Percentiles rank a stretch among this genome's conserved stretches.
These are phyloP conservation scores for Gobio occitaniae DNA, from an alignment of 2,797 vertebrate species.

Conservation along the genomic window DNA sequence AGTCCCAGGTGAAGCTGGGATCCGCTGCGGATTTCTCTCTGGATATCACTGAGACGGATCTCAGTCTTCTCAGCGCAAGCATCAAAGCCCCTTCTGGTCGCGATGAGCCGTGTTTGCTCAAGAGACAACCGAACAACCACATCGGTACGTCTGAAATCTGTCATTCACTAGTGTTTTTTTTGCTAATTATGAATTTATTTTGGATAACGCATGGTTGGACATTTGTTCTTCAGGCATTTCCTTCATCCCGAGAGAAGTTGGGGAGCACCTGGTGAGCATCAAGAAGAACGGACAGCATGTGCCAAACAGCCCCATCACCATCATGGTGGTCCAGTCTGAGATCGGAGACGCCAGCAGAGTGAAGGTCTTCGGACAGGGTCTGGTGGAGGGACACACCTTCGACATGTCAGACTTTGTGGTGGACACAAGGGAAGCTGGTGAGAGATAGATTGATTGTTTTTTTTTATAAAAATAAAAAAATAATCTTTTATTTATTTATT, in stretches of 20 bases:
- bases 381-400: slow-evolving; percentile 88
- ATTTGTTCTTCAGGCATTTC: slow-evolving; percentile 85
- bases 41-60: slow-evolving; percentile 93
- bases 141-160: slow-evolving; percentile 79
- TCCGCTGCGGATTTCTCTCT: slow-evolving; percentile 94
- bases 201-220: background rate
- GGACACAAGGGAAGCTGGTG: slow-evolving; percentile 93
- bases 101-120: slow-evolving; percentile 93
- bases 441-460: slow-evolving; percentile 13
- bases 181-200: background rate
- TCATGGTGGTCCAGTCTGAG: slow-evolving; percentile 96
- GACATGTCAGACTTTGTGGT: slow-evolving; percentile 90
- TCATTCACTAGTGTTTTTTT: rapidly evolving
- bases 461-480: no score
- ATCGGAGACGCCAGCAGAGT: slow-evolving; percentile 92
- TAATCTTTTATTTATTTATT: background rate
- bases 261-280: slow-evolving; percentile 94
- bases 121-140: slow-evolving; percentile 94
- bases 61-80: slow-evolving; percentile 90
- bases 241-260: slow-evolving; percentile 95
- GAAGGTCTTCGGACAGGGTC: slow-evolving; percentile 86
- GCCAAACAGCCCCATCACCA: slow-evolving; percentile 91
- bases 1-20: slow-evolving; percentile 95
- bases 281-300: slow-evolving; percentile 91
- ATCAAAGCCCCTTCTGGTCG: slow-evolving; percentile 91